phyloP scores from a whole-genome alignment of 1,140 invertebrate genomes.

The Dolichoris vasculosae region DNA sequence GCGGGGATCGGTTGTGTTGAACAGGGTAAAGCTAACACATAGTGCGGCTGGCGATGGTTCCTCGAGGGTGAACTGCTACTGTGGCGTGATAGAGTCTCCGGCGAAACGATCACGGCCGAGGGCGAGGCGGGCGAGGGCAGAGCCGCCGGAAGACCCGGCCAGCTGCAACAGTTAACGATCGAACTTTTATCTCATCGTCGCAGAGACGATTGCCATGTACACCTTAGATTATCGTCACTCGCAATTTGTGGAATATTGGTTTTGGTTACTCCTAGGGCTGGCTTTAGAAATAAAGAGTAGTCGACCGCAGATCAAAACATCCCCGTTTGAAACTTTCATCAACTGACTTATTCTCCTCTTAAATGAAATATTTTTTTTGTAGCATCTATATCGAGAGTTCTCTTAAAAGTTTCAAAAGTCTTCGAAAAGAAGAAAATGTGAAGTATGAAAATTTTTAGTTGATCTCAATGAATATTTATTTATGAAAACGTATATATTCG shows the following conservation, averaged over 20 bases:
- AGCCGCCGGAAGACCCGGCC: constrained; percentile 71
- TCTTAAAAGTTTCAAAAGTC: too few relatives aligned
- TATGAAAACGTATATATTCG: too few relatives aligned
- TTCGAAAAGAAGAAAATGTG: too few relatives aligned
- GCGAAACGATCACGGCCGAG: constrained; percentile 83
- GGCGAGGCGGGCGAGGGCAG: constrained; percentile 82
- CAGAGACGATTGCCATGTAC: background rate
- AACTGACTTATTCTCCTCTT: too few relatives aligned
- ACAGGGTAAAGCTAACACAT: constrained; percentile 68
- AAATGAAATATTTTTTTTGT: too few relatives aligned
- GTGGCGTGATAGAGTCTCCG: constrained; percentile 80
- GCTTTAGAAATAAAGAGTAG: background rate
- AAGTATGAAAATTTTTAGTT: too few relatives aligned
- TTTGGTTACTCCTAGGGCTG: background rate
- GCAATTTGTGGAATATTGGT: background rate
- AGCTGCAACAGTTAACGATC: constrained; percentile 60
- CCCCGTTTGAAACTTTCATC: too few relatives aligned
- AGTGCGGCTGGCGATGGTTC: constrained; percentile 64
- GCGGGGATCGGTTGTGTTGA: constrained; percentile 69
- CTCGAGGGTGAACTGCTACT: constrained; percentile 74
- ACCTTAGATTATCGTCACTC: background rate
- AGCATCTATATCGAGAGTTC: too few relatives aligned
- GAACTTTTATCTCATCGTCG: background rate
- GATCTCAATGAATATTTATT: too few relatives aligned
- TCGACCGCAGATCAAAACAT: background rate